Base-by-base conservation (phyloP, 2,113 vertebrate genomes). In the Syngnathus floridae region DNA sequence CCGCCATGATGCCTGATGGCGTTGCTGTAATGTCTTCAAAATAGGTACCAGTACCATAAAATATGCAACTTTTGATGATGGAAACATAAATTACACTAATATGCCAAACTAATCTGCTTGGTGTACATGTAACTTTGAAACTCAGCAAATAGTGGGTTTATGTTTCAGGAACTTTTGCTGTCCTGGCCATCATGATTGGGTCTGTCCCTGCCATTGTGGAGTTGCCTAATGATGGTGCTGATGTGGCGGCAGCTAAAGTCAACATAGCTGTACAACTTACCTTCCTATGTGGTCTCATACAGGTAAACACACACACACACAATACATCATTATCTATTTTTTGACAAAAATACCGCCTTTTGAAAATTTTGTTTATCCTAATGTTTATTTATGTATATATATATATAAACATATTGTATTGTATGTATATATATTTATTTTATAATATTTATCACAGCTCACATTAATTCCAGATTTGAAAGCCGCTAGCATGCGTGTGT, bases 261-360 rank as follows among this genome's bases (percentile, higher is more conserved):
- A 73, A 74, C 3, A 11, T 79, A 37, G 82, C 80, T 19, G 58
- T 81, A 26, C 79, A 86, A 21, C 26, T 89, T 63, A 86, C 81
- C 56, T 71, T 86, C 36, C 65, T 87, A 19, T 86, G 80, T 76
- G 87, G 87, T 48, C 74, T 88, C 36, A 83, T 84, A 70, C 87
- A 90, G 78, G 78, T 84, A 66, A 0, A 8, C 55, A 58, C 49
- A 61, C 7, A 61, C 7, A 21, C 17, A 49, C 21, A 36, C 49
- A 69, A 16, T 56, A 65, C 65, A 59, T 35, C 63, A 45, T 21
- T 43, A 66, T 56, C 26, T 37, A n/a, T n/a, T 60, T n/a, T 36
- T 3, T 4, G 13, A 35, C 16, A 59, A 0, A 37, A 17, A 8
- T 37, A 3, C 12, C 12, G 5, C 7, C 21, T 56, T 4, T 35